Percentiles rank a stretch among this genome's conserved stretches.
phyloP scores from a whole-genome alignment of 1,140 invertebrate genomes.

The Psilanteris sp. region DNA sequence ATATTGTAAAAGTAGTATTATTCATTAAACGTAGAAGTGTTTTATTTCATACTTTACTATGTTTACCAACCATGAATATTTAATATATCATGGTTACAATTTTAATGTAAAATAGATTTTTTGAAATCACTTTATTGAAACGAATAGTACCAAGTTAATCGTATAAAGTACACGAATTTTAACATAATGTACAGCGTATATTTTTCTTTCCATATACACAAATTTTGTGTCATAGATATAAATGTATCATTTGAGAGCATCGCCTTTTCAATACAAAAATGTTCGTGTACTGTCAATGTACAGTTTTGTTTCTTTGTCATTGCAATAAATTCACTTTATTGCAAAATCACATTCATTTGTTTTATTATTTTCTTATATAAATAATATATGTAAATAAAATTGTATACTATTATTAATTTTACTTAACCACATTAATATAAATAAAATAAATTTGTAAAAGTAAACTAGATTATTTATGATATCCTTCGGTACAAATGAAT shows the following conservation, averaged over 20 bases:
- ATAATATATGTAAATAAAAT: no score
- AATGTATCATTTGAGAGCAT: constrained; percentile 35
- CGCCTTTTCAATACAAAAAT: constrained; percentile 28
- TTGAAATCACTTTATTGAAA: constrained; percentile 9
- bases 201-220: constrained; percentile 51
- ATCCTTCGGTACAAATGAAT: no score
- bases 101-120: constrained; percentile 44
- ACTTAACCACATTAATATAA: no score
- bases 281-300: constrained; percentile 43
- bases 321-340: constrained; percentile 60
- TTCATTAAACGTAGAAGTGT: constrained; percentile 27
- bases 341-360: constrained; percentile 7
- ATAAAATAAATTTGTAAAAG: no score
- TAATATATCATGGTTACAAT: constrained; percentile 35
- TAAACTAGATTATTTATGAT: no score
- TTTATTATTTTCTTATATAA: no score
- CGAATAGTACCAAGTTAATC: constrained; percentile 17
- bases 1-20: constrained; percentile 53
- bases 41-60: constrained; percentile 25
- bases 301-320: constrained; percentile 49
- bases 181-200: constrained; percentile 44
- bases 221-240: constrained; percentile 44
- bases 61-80: constrained; percentile 32
- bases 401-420: no score
- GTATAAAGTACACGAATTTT: constrained; percentile 7